Evolutionary conservation across 2,113 vertebrate genomes (phyloP), one percentile per base, ranked within the genome.

Genomic region (Gambusia holbrooki): DNA sequence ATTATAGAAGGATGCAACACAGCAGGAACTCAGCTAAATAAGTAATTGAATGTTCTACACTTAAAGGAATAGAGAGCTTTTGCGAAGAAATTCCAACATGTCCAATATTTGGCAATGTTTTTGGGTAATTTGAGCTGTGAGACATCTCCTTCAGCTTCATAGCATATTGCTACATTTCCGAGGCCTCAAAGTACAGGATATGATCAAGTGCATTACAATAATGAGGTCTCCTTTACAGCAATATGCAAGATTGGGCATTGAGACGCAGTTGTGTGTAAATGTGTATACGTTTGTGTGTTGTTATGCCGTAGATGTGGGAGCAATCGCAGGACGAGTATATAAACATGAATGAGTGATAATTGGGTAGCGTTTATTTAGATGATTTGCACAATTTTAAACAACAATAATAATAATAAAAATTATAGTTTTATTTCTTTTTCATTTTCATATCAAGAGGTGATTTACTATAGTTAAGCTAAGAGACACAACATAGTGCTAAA

Each of bases 121-220:
- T 76, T 35, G 35, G 77, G 77, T 81, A 86, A 90, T 90, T 87
- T 81, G 85, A 65, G 74, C 87, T 75, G 67, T 84, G 70, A 82
- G 83, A 87, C 63, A 28, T 88, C 86, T 87, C 76, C 80, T 77
- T 88, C 73, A 30, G 77, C 66, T 84, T 84, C 87, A 89, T 82
- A 74, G 78, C 84, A 88, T 87, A 83, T 76, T 81, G 84, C 76
- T 81, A 87, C 86, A 86, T 91, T 90, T 85, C 86, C 66, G 48
- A 86, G 79, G 89, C 76, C 82, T 88, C 86, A 84, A 85, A 82
- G 82, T 90, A 88, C 84, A 84, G 73, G 71, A 77, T 79, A 79
- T 81, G 80, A 90, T 90, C 86, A 90, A 87, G 88, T 88, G 88
- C 88, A 92, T 91, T 90, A 90, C 86, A 90, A 90, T 90, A 92